Conservation (phyloP, 2,113 vertebrate genomes). For the Gasterosteus nipponicus region DNA sequence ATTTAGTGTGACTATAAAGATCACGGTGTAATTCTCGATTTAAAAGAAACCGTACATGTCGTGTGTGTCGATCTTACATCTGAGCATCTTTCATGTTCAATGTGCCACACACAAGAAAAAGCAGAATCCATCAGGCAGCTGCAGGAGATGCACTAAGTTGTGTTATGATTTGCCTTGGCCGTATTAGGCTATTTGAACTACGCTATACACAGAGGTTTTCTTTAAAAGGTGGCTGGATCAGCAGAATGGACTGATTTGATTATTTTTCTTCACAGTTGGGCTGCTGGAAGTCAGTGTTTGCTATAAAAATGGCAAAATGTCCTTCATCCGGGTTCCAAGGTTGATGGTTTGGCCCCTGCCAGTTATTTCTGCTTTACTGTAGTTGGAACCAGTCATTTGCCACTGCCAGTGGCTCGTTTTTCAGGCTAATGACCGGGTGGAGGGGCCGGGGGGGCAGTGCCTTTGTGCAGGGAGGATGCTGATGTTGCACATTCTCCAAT, state of each 20-base stretch:
- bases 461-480: constrained; percentile 31
- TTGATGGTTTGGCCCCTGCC: constrained; percentile 22
- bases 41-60: background rate
- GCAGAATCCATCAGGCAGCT: background rate
- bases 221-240: background rate
- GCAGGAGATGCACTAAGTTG: background rate
- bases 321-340: background rate
- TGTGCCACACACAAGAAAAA: background rate
- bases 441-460: constrained; percentile 27
- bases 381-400: constrained; percentile 64
- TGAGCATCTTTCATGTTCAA: background rate
- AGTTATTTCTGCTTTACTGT: constrained; percentile 54
- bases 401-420: constrained; percentile 18
- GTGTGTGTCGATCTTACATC: background rate
- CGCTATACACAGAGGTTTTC: background rate
- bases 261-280: background rate
- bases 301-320: background rate
- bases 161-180: background rate
- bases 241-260: background rate
- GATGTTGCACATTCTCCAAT: constrained; percentile 17
- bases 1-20: background rate
- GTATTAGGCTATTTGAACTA: background rate
- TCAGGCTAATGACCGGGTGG: constrained; percentile 59
- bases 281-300: background rate
- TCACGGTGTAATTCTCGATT: background rate